Conservation (phyloP, 2,113 vertebrate genomes). For the Lepus europaeus region DNA sequence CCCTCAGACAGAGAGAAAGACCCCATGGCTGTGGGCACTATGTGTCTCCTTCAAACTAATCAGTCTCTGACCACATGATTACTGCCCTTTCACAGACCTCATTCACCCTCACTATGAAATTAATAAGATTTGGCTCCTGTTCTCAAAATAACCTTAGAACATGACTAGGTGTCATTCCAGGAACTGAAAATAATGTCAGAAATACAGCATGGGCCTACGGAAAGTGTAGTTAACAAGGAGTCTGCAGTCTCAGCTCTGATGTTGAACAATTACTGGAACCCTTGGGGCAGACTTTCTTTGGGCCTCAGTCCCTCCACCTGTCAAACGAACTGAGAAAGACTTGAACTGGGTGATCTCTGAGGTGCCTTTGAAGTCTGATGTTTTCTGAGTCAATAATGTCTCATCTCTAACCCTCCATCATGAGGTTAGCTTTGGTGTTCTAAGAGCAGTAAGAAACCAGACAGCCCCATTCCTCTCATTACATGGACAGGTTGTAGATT, state of each 20-base stretch:
- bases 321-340: background rate
- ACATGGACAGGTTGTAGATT: background rate
- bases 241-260: background rate
- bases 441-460: conserved; percentile 14
- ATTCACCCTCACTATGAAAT: background rate
- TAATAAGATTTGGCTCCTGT: background rate
- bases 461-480: background rate
- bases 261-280: background rate
- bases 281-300: background rate
- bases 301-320: background rate
- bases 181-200: background rate
- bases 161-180: background rate
- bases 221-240: background rate
- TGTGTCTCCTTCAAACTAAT: background rate
- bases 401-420: background rate
- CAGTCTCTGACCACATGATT: background rate
- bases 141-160: background rate
- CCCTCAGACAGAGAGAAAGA: background rate
- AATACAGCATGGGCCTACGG: background rate
- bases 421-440: background rate
- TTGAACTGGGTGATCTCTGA: background rate
- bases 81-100: background rate
- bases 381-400: background rate
- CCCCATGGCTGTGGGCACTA: background rate
- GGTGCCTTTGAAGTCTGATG: background rate